Evolutionary conservation across 2,888 invertebrate species (phyloP), one percentile per base, ranked within the genome.

Genomic region (Clunio marinus): DNA sequence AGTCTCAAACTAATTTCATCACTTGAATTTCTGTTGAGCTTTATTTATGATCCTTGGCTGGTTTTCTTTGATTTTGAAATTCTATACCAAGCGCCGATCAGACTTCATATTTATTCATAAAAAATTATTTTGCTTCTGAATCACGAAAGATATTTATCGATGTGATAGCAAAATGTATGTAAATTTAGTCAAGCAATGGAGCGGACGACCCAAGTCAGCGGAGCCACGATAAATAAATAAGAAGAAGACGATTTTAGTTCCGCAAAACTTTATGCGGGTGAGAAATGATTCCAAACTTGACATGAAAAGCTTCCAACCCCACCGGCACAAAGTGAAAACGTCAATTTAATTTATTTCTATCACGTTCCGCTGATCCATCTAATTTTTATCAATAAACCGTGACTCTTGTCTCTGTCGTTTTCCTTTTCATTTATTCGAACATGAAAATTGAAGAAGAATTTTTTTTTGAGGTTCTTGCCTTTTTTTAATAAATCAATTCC

Each of bases 311-410:
- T 41, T 15, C 5, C 51, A 51, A 17, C 8, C 17, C 22, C 51
- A 51, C 17, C 51, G 22, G 51, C n/a, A 51, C 17, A 51, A 17
- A 51, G 51, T 17, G 22, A 51, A 32, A 51, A 51, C 17, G 22
- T 17, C 51, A 51, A 8, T 51, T 51, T 51, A 51, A 51, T 51
- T 51, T 20, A 51, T 51, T 51, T 51, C 22, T 20, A 51, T 17
- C 51, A 51, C 51, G 51, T 51, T 22, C 41, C 51, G 51, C 20
- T 51, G 51, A 51, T 51, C 51, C 51, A 17, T 20, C 51, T 51
- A 22, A 51, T 51, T 51, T 41, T 51, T 20, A 22, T 51, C 51
- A 51, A 51, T 51, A 51, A 51, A 51, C 51, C 51, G 41, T 41
- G 41, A 41, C 41, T 41, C 41, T 41, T 15, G 2, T 41, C 41